Percentiles rank a stretch among this genome's conserved stretches.
These are phyloP conservation scores for Xylota sylvarum DNA, from an alignment of 2,888 invertebrate genomes.

Conservation along the genomic window DNA sequence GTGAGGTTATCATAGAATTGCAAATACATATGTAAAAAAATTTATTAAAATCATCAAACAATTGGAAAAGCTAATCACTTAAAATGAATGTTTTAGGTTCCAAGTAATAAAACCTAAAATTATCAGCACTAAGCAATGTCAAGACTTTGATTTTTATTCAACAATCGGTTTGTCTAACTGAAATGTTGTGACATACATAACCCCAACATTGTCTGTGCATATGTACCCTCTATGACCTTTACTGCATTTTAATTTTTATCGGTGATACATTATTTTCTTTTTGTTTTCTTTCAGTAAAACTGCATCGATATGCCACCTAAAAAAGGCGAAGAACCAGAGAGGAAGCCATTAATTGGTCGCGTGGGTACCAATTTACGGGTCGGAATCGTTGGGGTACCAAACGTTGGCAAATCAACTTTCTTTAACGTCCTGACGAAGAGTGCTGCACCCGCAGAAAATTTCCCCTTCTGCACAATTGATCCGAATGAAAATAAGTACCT, in stretches of 20 bases:
- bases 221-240: constrained; percentile 12
- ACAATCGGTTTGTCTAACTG: not conserved
- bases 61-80: not conserved
- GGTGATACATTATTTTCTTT: not conserved
- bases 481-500: constrained; percentile 99
- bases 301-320: constrained; percentile 88
- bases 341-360: constrained; percentile 96
- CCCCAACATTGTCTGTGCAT: constrained; percentile 16
- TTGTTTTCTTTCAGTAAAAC: constrained; percentile 31
- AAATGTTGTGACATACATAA: constrained; percentile 41
- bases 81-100: not conserved
- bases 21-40: not conserved
- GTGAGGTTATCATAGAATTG: constrained; percentile 36
- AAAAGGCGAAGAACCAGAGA: constrained; percentile 95
- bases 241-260: not conserved
- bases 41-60: not conserved
- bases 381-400: constrained; percentile 96
- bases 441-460: constrained; percentile 98
- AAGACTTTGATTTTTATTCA: not conserved
- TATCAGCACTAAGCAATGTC: not conserved
- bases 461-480: constrained; percentile 99
- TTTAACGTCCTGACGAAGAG: constrained; percentile 99
- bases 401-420: constrained; percentile 99
- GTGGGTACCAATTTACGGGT: constrained; percentile 98
- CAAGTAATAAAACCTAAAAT: not conserved